These are phyloP conservation scores for Mystacornis crossleyi DNA, from an alignment of 2,113 vertebrate genomes.

Conservation along the genomic window DNA sequence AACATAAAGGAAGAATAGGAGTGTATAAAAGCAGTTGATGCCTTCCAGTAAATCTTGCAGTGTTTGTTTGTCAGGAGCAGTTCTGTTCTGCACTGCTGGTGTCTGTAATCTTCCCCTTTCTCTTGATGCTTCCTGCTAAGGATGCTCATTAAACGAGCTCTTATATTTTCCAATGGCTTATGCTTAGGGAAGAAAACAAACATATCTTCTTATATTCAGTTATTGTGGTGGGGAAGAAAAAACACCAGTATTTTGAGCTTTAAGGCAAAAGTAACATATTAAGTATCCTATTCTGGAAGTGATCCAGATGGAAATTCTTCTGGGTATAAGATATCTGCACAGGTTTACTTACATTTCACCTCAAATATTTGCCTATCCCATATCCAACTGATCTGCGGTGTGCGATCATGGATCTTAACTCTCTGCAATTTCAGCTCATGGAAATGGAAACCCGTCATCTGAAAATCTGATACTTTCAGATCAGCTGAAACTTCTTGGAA, in stretches of 20 bases:
- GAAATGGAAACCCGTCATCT: not conserved
- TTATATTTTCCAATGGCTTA: not conserved
- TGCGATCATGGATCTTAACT: not conserved
- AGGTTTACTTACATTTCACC: not conserved
- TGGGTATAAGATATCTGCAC: not conserved
- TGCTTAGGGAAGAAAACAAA: not conserved
- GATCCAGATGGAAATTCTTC: not conserved
- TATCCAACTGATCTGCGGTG: not conserved
- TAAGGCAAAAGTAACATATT: not conserved
- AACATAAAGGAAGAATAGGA: not conserved
- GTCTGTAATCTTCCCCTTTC: not conserved
- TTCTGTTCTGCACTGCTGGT: not conserved
- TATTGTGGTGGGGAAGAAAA: not conserved
- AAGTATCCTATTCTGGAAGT: not conserved
- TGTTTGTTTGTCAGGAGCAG: not conserved
- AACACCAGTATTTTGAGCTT: not conserved
- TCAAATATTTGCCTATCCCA: not conserved
- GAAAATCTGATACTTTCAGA: not conserved
- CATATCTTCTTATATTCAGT: not conserved
- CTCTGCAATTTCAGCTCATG: not conserved
- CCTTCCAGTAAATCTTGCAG: constrained; percentile 11
- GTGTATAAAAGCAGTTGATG: not conserved
- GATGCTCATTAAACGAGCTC: not conserved
- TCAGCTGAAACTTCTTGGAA: not conserved
- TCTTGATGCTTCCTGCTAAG: not conserved